phyloP scores from a whole-genome alignment of 2,797 vertebrate species.

The Emys orbicularis region DNA sequence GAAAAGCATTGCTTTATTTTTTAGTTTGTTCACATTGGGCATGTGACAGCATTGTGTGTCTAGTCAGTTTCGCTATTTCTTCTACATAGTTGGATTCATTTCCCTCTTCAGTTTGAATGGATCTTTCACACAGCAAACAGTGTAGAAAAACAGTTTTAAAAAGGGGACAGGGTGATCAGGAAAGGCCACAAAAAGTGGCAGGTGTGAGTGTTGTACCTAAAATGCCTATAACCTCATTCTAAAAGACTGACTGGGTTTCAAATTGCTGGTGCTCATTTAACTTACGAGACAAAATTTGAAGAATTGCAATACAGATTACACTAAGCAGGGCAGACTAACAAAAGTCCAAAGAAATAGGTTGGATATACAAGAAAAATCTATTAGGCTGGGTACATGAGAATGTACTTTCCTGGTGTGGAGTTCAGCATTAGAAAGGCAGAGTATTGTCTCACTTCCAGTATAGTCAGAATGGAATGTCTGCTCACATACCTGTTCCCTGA shows the following conservation, averaged over 20 bases:
- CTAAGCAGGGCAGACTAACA: background rate
- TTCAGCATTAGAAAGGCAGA: background rate
- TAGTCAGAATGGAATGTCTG: background rate
- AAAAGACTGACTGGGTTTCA: background rate
- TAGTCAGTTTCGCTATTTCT: background rate
- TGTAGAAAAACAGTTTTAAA: background rate
- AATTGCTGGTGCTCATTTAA: background rate
- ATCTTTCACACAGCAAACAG: background rate
- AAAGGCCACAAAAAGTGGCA: background rate
- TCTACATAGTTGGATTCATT: background rate
- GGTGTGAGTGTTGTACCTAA: background rate
- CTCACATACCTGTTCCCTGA: background rate
- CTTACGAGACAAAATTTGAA: background rate
- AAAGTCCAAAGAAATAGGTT: background rate
- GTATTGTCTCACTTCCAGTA: background rate
- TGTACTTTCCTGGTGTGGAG: background rate
- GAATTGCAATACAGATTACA: background rate
- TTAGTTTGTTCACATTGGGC: background rate
- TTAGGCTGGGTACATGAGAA: background rate
- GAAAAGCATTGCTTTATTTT: no score
- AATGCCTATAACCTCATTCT: background rate
- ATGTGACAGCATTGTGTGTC: background rate
- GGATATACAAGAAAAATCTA: accelerated
- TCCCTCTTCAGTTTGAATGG: background rate
- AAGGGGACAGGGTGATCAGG: background rate